Evolutionary conservation across 2,888 invertebrate genomes (phyloP), one percentile per base, ranked within the genome.

Genomic region (Embidobia sp.): DNA sequence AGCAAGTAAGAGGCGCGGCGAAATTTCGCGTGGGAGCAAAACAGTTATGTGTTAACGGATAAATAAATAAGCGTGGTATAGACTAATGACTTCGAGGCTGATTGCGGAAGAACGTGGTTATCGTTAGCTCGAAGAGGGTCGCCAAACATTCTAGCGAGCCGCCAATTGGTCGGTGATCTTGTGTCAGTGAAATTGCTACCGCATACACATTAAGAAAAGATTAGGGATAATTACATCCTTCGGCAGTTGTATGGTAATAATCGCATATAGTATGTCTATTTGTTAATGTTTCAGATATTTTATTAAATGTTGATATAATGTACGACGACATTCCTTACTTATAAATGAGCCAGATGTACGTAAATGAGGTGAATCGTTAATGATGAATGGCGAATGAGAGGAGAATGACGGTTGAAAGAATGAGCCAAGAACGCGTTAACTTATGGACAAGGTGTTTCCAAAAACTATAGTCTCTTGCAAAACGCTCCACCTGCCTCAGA

Each of bases 261-360:
- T 70, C 84, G 85, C 85, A 86, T 85, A 86, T 86, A 87, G 85
- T 74, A 78, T 49, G 53, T 85, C 85, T 85, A 86, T 88, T 88
- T 87, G 87, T 88, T 88, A 85, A 87, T 87, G 87, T 87, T 88
- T 88, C 87, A 87, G 86, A 88, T 88, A 87, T 85, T 88, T 88
- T 88, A 88, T 88, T 87, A 86, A 87, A 88, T 87, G 87, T 88
- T 88, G 85, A 87, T 87, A 87, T 86, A 86, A 87, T 87, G 84
- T 87, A 87, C 84, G 86, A 85, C 82, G 84, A 87, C 87, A 87
- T 87, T 87, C 87, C 87, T 87, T 87, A 84, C 86, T 87, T 87
- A 82, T 85, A 74, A 77, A 66, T 63, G 66, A 74, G 31, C 33
- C 27, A 53, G 26, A 48, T 46, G 35, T 66, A 59, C 13, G 49